Evolutionary conservation across 2,888 invertebrate species (phyloP), one percentile per base, ranked within the genome.

Genomic region (Leptopilina drosophilae): DNA sequence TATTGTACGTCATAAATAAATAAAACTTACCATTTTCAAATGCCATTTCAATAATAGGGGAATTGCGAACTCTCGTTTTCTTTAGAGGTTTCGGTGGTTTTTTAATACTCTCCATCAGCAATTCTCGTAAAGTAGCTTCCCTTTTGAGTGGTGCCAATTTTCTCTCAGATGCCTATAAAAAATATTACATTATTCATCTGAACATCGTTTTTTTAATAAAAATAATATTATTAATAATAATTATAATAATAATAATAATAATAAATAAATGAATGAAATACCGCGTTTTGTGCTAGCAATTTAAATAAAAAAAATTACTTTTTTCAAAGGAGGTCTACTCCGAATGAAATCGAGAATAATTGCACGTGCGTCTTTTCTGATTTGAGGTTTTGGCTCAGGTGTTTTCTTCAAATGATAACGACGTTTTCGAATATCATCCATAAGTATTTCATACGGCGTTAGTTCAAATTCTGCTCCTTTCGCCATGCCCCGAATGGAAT

Each of bases 371-470:
- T 98, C 98, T 93, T 97, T 97, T 92, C 97, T 97, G 79, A 97
- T 90, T 64, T 92, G 92, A 6, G 94, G 94, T 87, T 85, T 92
- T 91, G 93, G 94, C 81, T 94, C 95, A 80, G 96, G 96, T 89
- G 97, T 95, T 93, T 98, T 98, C 90, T 96, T 95, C 87, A 98
- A 93, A 89, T 96, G 97, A 93, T 97, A 98, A 90, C 98, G 94
- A 91, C 97, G 95, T 82, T 97, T 95, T 87, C 98, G 94, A 89
- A 99, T 98, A 90, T 99, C 98, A 91, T 98, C 97, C 96, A 99
- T 97, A 79, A 99, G 94, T 89, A 98, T 98, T 93, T 99, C 98
- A 90, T 98, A 98, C 14, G 98, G 98, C 67, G 98, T 99, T 87
- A 98, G 93, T 92, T 98, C 98, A 92, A 96, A 98, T 92, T 98